Base-by-base conservation (phyloP, 30 jellyfish, hydroid and myxozoan species). In the Turritopsis dohrnii region DNA sequence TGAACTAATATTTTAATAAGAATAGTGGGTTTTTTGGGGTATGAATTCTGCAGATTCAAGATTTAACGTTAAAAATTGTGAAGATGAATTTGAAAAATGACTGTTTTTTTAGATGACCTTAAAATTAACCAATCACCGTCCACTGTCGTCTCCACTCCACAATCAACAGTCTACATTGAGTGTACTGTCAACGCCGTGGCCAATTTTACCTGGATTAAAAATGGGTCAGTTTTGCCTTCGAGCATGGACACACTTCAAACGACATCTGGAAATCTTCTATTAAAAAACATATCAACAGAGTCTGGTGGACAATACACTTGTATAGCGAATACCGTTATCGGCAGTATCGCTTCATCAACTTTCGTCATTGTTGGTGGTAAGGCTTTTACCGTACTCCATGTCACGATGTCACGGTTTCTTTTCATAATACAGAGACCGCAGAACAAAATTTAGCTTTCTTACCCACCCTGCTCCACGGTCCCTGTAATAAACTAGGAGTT, bases 181-280 rank as follows among this genome's bases (percentile, higher is more conserved):
- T 90, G 97, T 80, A 28, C 60, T 53, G 89, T 86, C 16, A 69
- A 77, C 80, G 91, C 90, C 31, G 94, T 88, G 0, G 97, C 95
- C 41, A 81, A 75, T 19, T 90, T 53, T 83, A 85, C 95, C 16
- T 90, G 97, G 97, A 85, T 90, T 26, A 90, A 90, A 52, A 86
- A 90, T 81, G 97, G 97, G 52, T 69, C 29, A 79, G 66, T 80
- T 29, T 52, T 90, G 8, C 81, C 90, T 28, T 1, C 74, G 74
- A 31, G 66, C 52, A 66, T 53, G 27, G 22, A 81, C 18, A 53
- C 79, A 18, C 75, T 52, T 28, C 81, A 84, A 65, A 84, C 85
- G 83, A 87, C 90, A 17, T 29, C 87, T 83, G 97, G 97, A 23
- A 69, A 72, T 4, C 81, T 90, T 53, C 81, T 53, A 29, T 65